phyloP scores from a whole-genome alignment of 2,113 vertebrate species.

The Alexandromys fortis region DNA sequence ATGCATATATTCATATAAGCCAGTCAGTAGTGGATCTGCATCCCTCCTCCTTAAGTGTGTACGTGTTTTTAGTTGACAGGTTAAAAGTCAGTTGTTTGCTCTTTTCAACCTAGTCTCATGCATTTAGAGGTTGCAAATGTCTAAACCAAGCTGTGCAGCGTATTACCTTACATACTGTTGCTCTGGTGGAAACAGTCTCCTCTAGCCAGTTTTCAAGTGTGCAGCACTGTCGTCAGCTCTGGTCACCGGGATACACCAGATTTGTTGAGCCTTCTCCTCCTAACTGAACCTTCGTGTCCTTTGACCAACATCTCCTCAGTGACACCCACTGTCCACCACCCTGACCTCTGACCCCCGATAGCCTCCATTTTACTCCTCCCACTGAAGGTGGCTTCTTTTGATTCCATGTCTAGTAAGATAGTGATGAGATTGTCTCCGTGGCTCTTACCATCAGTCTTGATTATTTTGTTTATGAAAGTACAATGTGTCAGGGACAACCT shows the following conservation, averaged over 20 bases:
- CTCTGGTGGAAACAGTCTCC: background rate
- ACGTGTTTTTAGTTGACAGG: background rate
- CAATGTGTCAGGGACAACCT: background rate
- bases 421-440: background rate
- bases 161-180: background rate
- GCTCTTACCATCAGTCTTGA: background rate
- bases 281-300: background rate
- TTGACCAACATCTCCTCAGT: background rate
- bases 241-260: background rate
- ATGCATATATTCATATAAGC: background rate
- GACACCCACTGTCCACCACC: background rate
- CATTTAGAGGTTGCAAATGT: background rate
- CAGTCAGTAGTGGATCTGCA: background rate
- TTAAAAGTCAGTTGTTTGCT: background rate
- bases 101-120: background rate
- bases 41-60: background rate
- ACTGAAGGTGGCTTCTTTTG: background rate
- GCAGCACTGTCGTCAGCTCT: background rate
- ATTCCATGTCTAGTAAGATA: background rate
- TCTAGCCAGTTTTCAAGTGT: background rate
- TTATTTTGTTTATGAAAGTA: conserved; percentile 14
- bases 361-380: background rate
- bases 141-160: background rate
- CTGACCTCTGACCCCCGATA: background rate
- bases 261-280: background rate